Evolutionary conservation across 64 coral and sea anemone species (phyloP), one percentile per base, ranked within the genome.

Genomic region (Porites australiensis): DNA sequence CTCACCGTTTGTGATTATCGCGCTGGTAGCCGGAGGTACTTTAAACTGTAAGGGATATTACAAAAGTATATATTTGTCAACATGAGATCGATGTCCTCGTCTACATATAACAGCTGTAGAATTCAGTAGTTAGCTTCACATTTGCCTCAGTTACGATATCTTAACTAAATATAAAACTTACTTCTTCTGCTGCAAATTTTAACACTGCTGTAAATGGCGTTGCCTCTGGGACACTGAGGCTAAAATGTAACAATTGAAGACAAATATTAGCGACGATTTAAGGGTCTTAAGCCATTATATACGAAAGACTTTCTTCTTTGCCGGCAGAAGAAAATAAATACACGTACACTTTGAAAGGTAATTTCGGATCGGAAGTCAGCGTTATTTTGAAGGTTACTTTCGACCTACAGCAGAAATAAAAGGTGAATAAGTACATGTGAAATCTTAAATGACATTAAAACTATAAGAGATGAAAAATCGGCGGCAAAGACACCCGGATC

Each of bases 341-440:
- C 46, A 96, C 98, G 83, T 82, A 99, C 98, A 99, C 94, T 99
- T 99, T 99, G 70, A 91, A 99, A 50, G 98, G 98, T 23, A 99
- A 84, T 82, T 99, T 99, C 70, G 98, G 98, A 54, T 99, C 98
- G 0, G 98, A 99, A 69, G 98, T 99, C 11, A 99, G 85, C 2
- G 95, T 99, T 19, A 99, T 99, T 87, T 99, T 99, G 69, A 99
- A 99, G 47, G 98, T 99, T 79, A 99, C 98, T 88, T 99, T 99
- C 91, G 98, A 99, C 98, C 98, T 99, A 83, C 48, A 73, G 14
- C 12, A 66, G 43, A 88, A 67, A 92, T 50, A 69, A 80, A 58
- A 72, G 58, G n/a, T 48, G 15, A 51, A 27, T 44, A 73, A 58
- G 8, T 72, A 14, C 14, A 12, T 59, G 1, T 59, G 70, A 75